Evolutionary conservation across 2,797 vertebrate species (phyloP).

Genomic region (Pelobates cultripes): DNA sequence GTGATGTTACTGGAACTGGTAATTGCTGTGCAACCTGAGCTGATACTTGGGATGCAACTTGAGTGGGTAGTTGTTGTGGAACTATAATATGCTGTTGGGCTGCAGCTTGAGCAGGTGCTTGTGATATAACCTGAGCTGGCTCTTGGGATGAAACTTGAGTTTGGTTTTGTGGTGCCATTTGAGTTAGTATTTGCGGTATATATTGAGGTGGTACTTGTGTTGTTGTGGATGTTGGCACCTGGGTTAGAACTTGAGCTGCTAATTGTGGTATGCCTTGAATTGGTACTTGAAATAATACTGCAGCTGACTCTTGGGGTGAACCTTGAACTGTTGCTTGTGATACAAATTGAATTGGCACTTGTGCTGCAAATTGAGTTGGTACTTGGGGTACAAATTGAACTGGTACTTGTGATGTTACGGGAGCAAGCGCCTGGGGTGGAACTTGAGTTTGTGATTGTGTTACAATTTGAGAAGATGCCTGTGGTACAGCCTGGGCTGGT

Average conservation of each 20-base stretch:
- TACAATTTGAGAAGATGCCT: not conserved
- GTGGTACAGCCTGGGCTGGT: not conserved
- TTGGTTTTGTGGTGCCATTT: not conserved
- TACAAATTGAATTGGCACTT: not conserved
- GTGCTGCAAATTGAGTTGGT: not conserved
- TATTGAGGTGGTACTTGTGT: not conserved
- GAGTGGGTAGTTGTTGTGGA: not conserved
- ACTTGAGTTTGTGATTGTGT: not conserved
- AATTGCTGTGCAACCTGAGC: not conserved
- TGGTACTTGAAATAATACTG: not conserved
- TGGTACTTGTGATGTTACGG: not conserved
- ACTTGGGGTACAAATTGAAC: not conserved
- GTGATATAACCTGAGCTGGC: not conserved
- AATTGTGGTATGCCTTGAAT: not conserved
- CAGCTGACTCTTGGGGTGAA: not conserved
- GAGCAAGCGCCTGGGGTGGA: not conserved
- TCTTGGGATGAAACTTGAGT: no score
- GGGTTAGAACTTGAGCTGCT: not conserved
- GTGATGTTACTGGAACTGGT: not conserved
- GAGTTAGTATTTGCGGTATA: not conserved
- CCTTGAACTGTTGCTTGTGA: not conserved
- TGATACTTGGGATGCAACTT: not conserved
- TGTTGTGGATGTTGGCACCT: not conserved
- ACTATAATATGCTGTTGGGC: no score
- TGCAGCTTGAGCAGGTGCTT: not conserved